Evolutionary conservation across 2,888 invertebrate species (phyloP).

Genomic region (Agrilus mali): DNA sequence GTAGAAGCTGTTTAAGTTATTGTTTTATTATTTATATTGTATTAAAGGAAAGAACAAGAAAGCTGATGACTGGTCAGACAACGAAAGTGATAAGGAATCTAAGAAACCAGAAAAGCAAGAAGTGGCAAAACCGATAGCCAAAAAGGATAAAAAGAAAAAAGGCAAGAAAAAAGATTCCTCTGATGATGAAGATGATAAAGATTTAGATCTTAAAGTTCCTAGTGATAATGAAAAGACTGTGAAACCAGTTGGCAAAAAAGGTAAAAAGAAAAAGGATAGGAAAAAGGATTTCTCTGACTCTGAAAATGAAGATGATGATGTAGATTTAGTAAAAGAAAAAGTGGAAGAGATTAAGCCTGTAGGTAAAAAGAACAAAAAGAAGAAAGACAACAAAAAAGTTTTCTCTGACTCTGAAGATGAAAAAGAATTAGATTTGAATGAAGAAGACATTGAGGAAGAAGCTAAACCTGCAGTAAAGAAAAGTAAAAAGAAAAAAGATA

Average conservation of each 20-base stretch:
- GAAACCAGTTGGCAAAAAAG: slow-evolving; percentile 36
- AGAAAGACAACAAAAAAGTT: slow-evolving; percentile 13
- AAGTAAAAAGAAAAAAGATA: slow-evolving; percentile 23
- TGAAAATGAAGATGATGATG: slow-evolving; percentile 12
- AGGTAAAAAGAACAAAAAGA: slow-evolving; percentile 29
- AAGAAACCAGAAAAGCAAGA: slow-evolving; percentile 6
- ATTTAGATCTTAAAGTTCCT: slow-evolving; percentile 14
- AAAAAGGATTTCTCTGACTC: slow-evolving; percentile 26
- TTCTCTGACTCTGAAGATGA: slow-evolving; percentile 11
- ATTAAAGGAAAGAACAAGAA: too few species aligned
- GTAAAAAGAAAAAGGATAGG: slow-evolving; percentile 43
- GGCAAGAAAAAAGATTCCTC: slow-evolving; percentile 27
- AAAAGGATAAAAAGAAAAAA: slow-evolving; percentile 14
- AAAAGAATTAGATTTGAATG: slow-evolving; percentile 23
- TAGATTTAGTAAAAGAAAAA: slow-evolving; percentile 19
- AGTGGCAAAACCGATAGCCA: slow-evolving; percentile 4
- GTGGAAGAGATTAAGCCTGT: slow-evolving; percentile 23
- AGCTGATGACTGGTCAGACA: too few species aligned
- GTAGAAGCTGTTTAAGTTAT: too few species aligned
- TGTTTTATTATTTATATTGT: too few species aligned
- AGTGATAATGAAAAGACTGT: slow-evolving; percentile 23
- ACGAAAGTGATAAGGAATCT: neutral
- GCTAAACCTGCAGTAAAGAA: slow-evolving; percentile 26
- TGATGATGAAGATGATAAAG: slow-evolving; percentile 24
- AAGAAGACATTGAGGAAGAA: slow-evolving; percentile 22